Evolutionary conservation across 2,113 vertebrate species (phyloP), one percentile per base, ranked within the genome.

Genomic region (Desmodus rotundus): DNA sequence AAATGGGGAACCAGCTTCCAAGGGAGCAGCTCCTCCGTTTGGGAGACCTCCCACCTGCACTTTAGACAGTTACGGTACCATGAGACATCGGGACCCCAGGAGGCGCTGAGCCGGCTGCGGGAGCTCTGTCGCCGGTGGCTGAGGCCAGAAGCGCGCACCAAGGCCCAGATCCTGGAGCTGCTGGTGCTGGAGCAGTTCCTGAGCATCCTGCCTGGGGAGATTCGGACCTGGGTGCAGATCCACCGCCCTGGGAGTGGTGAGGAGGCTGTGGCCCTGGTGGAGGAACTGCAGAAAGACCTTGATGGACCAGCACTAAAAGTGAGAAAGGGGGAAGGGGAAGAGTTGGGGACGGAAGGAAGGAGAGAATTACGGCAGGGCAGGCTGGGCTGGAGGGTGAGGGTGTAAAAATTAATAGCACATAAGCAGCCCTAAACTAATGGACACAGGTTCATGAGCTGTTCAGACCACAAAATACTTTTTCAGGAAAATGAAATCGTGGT

Each of bases 41-140:
- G 93, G 96, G 97, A 98, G 67, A 96, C 91, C 31, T 97, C 96
- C 24, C 96, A 96, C n/a, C 76, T 86, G n/a, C 96, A 95, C 80
- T 98, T 97, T 26, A 95, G 97, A 89, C 95, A 76, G 26, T 73
- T 97, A 20, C 96, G 94, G 2, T 98, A 97, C 74, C 86, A 95
- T 0, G 96, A 97, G 36, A 97, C 97, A 0, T 93, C 97, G 17
- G 97, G 95, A 38, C 95, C 97, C 45, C 97, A 96, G 38, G 97
- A 96, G 38, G 97, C 97, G 1, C 73, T 97, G 77, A 94, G 67
- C 78, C 94, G 95, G 11, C 97, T 98, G 33, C 89, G 94, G 61
- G 97, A 98, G n/a, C 96, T 97, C 70, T 98, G 96, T 50, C 94
- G 96, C 50, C 76, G 97, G 24, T 98, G 97, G 97, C 95, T 98